Conservation (phyloP, 2,113 vertebrate genomes). For the Bufo gargarizans region DNA sequence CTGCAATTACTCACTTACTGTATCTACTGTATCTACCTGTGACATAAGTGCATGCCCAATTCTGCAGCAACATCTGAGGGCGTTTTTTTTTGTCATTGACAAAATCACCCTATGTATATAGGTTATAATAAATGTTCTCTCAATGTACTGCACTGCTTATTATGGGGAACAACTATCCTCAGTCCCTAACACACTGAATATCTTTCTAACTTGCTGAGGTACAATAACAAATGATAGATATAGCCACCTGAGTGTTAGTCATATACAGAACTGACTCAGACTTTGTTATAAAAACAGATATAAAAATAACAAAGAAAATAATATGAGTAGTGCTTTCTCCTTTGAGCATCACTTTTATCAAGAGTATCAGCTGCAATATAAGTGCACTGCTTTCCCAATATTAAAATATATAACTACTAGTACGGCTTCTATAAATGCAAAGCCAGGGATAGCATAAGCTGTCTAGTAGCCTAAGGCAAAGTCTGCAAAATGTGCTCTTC, state of each 20-base stretch:
- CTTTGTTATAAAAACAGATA: conserved; percentile 24
- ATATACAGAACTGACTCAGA: conserved; percentile 27
- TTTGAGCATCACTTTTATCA: neutral
- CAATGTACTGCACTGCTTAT: neutral
- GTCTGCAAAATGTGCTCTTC: neutral
- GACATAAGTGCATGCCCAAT: neutral
- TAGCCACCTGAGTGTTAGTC: conserved; percentile 35
- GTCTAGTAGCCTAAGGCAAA: neutral
- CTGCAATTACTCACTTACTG: too few relatives aligned
- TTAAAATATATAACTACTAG: neutral
- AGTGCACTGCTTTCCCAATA: neutral
- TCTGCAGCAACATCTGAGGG: too few relatives aligned
- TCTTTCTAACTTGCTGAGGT: neutral
- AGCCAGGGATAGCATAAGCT: neutral
- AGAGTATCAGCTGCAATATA: neutral
- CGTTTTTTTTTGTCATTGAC: too few relatives aligned
- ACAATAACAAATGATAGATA: conserved; percentile 21
- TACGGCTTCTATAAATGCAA: neutral
- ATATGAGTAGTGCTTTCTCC: conserved; percentile 1
- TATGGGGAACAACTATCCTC: neutral
- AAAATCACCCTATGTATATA: neutral
- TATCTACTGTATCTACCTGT: too few relatives aligned
- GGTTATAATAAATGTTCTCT: neutral
- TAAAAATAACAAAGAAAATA: conserved; percentile 22
- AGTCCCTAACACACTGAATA: neutral